A percentile compares a stretch with the other conserved stretches of the same genome.
phyloP scores from a whole-genome alignment of 2,113 vertebrate genomes.

The Dissostichus mawsoni region DNA sequence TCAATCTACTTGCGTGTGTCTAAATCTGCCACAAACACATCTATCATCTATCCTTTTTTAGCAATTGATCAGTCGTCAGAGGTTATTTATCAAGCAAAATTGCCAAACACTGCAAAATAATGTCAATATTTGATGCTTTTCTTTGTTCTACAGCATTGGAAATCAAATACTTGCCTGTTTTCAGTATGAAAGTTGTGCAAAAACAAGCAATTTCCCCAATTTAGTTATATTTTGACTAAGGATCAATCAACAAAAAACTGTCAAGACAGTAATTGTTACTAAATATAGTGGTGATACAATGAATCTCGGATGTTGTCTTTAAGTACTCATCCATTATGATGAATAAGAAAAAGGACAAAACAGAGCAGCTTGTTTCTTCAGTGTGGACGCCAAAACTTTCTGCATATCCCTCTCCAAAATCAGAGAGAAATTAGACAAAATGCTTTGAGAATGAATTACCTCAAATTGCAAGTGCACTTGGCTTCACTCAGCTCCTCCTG shows the following conservation, averaged over 20 bases:
- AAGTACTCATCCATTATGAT: neutral
- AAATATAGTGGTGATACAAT: neutral
- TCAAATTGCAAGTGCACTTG: neutral
- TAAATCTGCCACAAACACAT: neutral
- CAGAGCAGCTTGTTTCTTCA: neutral
- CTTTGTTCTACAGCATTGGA: too few relatives aligned
- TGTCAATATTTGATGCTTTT: neutral
- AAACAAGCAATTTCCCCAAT: neutral
- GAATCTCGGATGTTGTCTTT: neutral
- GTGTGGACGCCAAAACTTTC: neutral
- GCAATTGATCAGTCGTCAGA: neutral
- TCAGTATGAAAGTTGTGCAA: neutral
- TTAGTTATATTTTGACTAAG: neutral
- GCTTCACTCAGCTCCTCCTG: constrained; percentile 28
- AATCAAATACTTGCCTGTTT: too few relatives aligned
- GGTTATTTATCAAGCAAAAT: neutral
- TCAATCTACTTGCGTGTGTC: neutral
- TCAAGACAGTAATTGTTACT: too few relatives aligned
- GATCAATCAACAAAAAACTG: too few relatives aligned
- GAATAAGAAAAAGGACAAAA: neutral
- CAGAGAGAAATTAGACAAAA: constrained; percentile 3
- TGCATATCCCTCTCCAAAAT: neutral
- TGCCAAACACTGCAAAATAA: neutral
- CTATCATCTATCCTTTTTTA: neutral
- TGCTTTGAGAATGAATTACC: constrained; percentile 23